phyloP scores from a whole-genome alignment of 2,888 invertebrate genomes.

The Timema podura region DNA sequence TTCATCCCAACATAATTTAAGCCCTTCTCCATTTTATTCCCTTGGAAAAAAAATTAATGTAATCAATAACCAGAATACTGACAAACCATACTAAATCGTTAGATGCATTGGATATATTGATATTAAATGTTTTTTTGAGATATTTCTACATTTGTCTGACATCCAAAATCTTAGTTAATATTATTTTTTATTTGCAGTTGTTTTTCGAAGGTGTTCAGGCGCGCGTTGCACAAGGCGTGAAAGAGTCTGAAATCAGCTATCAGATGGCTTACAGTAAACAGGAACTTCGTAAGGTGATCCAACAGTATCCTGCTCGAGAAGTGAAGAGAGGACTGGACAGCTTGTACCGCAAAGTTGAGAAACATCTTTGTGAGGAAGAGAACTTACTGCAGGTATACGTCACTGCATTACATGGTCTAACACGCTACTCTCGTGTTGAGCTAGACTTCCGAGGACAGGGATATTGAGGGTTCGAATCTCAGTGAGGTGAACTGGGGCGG shows the following conservation, averaged over 20 bases:
- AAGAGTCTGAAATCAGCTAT: slow-evolving; percentile 95
- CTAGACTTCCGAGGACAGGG: too few species aligned
- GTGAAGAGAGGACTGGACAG: slow-evolving; percentile 91
- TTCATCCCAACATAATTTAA: too few species aligned
- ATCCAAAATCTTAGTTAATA: background rate
- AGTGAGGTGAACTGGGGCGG: too few species aligned
- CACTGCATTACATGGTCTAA: too few species aligned
- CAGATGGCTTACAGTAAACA: slow-evolving; percentile 97
- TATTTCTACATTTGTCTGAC: background rate
- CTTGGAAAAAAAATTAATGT: too few species aligned
- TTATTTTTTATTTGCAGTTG: slow-evolving; percentile 50
- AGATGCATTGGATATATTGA: too few species aligned
- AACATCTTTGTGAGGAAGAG: slow-evolving; percentile 92
- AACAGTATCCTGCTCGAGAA: slow-evolving; percentile 88
- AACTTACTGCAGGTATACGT: slow-evolving; percentile 70
- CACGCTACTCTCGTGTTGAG: too few species aligned
- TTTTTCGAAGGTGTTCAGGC: slow-evolving; percentile 97
- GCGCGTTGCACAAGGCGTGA: slow-evolving; percentile 89
- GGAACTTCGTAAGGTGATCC: slow-evolving; percentile 90
- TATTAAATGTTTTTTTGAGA: background rate
- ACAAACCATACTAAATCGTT: too few species aligned
- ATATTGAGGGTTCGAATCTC: too few species aligned
- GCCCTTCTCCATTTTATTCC: too few species aligned
- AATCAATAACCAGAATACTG: too few species aligned
- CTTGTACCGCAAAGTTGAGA: slow-evolving; percentile 93